phyloP scores from a whole-genome alignment of 2,797 vertebrate species.

The Telmatherina bonti region DNA sequence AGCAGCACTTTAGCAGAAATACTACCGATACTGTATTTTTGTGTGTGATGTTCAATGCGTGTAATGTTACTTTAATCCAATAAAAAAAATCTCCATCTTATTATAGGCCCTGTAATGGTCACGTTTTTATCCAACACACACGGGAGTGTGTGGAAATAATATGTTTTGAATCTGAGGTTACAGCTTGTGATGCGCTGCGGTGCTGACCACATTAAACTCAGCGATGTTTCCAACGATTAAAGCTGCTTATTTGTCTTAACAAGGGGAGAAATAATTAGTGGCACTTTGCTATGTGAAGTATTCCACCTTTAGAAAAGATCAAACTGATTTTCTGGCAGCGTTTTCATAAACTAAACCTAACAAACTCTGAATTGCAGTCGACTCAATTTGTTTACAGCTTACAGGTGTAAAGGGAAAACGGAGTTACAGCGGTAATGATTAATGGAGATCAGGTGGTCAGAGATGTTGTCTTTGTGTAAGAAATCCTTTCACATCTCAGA shows the following conservation, averaged over 20 bases:
- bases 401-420: neutral
- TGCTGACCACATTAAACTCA: neutral
- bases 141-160: neutral
- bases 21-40: neutral
- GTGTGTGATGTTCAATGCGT: neutral
- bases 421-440: neutral
- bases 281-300: neutral
- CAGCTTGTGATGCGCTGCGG: neutral
- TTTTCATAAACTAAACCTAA: neutral
- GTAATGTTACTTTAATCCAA: neutral
- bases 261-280: neutral
- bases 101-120: neutral
- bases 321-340: neutral
- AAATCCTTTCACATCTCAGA: constrained; percentile 15
- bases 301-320: neutral
- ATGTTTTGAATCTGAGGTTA: neutral
- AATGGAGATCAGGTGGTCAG: constrained; percentile 2
- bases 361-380: neutral
- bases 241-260: neutral
- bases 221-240: neutral
- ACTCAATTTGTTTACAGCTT: neutral
- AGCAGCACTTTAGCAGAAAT: neutral
- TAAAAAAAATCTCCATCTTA: neutral
- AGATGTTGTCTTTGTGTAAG: neutral
- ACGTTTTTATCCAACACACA: neutral